phyloP scores from a whole-genome alignment of 2,113 vertebrate species.

The Tetrax tetrax region DNA sequence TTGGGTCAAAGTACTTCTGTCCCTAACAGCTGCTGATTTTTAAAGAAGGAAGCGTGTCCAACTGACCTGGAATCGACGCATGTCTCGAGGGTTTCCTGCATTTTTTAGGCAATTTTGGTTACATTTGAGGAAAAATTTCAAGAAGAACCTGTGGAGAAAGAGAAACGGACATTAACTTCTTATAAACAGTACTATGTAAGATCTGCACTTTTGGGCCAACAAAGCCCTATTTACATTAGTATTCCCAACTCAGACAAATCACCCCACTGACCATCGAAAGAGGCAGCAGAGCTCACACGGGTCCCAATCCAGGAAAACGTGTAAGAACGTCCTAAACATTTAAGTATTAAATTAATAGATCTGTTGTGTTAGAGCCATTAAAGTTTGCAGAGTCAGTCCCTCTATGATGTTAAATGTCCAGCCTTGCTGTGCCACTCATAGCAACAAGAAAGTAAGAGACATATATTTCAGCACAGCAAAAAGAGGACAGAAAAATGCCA shows the following conservation, averaged over 20 bases:
- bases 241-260: background rate
- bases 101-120: slow-evolving; percentile 99
- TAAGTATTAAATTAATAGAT: background rate
- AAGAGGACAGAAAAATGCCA: background rate
- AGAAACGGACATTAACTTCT: slow-evolving; percentile 29
- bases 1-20: slow-evolving; percentile 60
- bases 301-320: background rate
- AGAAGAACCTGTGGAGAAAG: slow-evolving; percentile 89
- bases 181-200: background rate
- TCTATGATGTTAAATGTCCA: background rate
- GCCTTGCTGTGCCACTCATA: background rate
- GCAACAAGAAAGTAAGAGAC: background rate
- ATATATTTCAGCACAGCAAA: background rate
- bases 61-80: slow-evolving; percentile 98
- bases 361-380: background rate
- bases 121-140: slow-evolving; percentile 99
- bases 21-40: slow-evolving; percentile 38
- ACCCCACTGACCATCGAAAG: background rate
- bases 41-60: slow-evolving; percentile 15
- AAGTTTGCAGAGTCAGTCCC: background rate
- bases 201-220: background rate
- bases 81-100: slow-evolving; percentile 97
- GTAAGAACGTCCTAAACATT: background rate
- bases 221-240: background rate
- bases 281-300: background rate